Evolutionary conservation across 2,797 vertebrate genomes (phyloP), one percentile per base, ranked within the genome.

Genomic region (Scarus forsteni): DNA sequence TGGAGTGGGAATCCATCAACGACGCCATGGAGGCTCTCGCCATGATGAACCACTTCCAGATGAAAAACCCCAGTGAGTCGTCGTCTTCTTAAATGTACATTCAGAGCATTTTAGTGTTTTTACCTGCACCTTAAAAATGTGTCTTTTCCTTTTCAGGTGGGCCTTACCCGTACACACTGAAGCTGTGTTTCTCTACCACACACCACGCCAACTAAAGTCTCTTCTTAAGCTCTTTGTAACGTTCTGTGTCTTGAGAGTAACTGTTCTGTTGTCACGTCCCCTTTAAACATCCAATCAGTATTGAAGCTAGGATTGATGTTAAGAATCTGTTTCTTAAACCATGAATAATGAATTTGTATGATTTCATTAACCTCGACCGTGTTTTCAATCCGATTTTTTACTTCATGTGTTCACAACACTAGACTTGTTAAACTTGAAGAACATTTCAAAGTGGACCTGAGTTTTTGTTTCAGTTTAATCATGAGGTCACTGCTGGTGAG

Each of bases 131-230:
- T 48, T 58, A 39, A 52, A 66, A 15, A 52, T 7, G 38, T 27
- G 5, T n/a, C 9, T 12, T 14, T 9, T 63, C 62, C 6, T 51
- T 81, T 27, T 4, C 51, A 98, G 96, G 95, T 89, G 96, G 97
- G 48, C 96, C 96, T 6, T 98, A 98, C 77, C 97, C 97, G 0
- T 98, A 97, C 85, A 98, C 97, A 56, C 94, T 98, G 83, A 98
- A 98, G 90, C 86, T 98, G 90, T 98, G 97, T 89, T 98, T 97
- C 93, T 98, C 96, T 16, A 98, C 97, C 0, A 96, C 96, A 58
- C 97, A 98, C 86, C 95, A 97, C 5, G 94, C 96, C 83, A 97
- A 96, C 86, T 98, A 93, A 36, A 42, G 44, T 48, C 50, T 39
- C 50, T 64, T 35, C 46, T 63, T 35, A 38, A 68, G 10, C 48